phyloP scores from a whole-genome alignment of 2,113 vertebrate genomes.

The Megaleporinus macrocephalus region DNA sequence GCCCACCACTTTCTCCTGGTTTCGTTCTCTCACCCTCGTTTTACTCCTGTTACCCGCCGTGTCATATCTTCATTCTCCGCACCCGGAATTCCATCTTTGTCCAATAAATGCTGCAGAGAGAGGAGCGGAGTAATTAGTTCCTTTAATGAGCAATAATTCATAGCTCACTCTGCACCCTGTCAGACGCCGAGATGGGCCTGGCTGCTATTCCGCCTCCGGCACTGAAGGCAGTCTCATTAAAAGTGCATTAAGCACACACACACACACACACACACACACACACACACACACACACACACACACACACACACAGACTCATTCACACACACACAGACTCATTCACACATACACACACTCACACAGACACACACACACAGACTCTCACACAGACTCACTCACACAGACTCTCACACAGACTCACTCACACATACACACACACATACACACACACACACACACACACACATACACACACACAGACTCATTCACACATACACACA shows the following conservation, averaged over 20 bases:
- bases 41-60: background rate
- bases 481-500: no score
- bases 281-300: constrained; percentile 23
- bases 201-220: constrained; percentile 71
- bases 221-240: constrained; percentile 75
- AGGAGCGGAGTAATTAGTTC: constrained; percentile 73
- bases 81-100: constrained; percentile 65
- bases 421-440: constrained; percentile 38
- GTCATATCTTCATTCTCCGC: constrained; percentile 46
- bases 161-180: constrained; percentile 65
- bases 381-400: no score
- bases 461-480: constrained; percentile 32
- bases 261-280: constrained; percentile 45
- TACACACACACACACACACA: constrained; percentile 37
- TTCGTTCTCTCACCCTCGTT: background rate
- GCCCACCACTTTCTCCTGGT: constrained; percentile 14
- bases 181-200: constrained; percentile 75
- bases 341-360: no score
- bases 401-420: no score
- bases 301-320: constrained; percentile 30
- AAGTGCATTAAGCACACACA: constrained; percentile 69
- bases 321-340: background rate
- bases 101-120: constrained; percentile 67
- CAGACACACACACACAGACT: no score
- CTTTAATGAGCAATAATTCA: constrained; percentile 82